Evolutionary conservation across 2,888 invertebrate species (phyloP), one percentile per base, ranked within the genome.

Genomic region (Agriopis aurantiaria): DNA sequence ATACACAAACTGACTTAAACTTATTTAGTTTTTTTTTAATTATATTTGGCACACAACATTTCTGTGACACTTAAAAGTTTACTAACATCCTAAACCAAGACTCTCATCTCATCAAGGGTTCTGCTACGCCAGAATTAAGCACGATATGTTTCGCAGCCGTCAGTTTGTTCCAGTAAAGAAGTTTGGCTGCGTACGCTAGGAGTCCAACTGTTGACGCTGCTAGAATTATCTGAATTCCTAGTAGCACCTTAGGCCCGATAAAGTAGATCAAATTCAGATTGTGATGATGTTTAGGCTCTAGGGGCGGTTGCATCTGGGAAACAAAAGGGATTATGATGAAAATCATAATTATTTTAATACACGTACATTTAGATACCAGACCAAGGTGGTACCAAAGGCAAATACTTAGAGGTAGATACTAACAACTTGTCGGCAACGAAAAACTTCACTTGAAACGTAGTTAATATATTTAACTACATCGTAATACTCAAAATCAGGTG

Each of bases 301-400:
- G 23, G 14, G 75, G 79, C 10, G 86, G 85, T 64, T 88, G 87
- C 3, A 73, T 70, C 90, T 90, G 80, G 1, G 83, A 86, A 68
- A 51, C 41, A 59, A 41, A 14, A 3, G 11, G 10, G 0, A 40
- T 66, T 58, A n/a, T 52, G 52, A 10, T 8, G 11, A 9, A 10
- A 9, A 0, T 8, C 8, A 46, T 11, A 12, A 5, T 3, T 12
- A 48, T 11, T 3, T 4, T 3, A 5, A 5, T 33, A 9, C 8
- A 43, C 2, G 8, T 9, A 43, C 43, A 43, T 43, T 43, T 9
- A 0, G 43, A 43, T 43, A 43, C 43, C 43, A 43, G 9, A 10
- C 43, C 8, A 8, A 43, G 8, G 43, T 43, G 43, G 4, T 33
- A n/a, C n/a, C n/a, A n/a, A 33, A 33, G 5, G 0, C 33, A 33